Conservation (phyloP, 2,888 invertebrate genomes). For the Cerastis leucographa region DNA sequence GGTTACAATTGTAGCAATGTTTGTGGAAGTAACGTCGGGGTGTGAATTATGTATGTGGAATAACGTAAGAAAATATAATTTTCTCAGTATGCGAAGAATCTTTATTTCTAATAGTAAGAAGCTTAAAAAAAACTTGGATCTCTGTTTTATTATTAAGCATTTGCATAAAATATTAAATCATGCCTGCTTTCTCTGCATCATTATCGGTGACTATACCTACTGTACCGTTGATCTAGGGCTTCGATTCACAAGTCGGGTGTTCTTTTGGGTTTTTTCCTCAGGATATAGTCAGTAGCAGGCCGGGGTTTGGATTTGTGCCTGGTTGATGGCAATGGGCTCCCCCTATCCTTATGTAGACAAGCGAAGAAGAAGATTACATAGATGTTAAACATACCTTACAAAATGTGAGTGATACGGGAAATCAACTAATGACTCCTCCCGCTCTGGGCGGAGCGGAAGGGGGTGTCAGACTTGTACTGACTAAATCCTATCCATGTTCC, state of each 20-base stretch:
- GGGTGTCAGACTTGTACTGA: no score
- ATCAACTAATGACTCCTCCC: no score
- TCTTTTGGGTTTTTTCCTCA: neutral
- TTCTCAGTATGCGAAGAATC: neutral
- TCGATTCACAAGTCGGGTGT: neutral
- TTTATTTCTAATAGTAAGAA: neutral
- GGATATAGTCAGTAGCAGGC: neutral
- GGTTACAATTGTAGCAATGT: slow-evolving; percentile 54
- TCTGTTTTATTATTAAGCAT: neutral
- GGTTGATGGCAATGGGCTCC: neutral
- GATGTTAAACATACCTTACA: no score
- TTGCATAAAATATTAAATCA: neutral
- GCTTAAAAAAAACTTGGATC: neutral
- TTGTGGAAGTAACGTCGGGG: slow-evolving; percentile 22
- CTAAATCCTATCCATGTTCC: no score
- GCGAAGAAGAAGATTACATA: neutral
- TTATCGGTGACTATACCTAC: neutral
- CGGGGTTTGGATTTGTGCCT: neutral
- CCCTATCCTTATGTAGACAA: neutral
- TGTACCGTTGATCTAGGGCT: neutral
- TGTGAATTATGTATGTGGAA: slow-evolving; percentile 38
- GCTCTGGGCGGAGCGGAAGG: no score
- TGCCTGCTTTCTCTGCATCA: neutral
- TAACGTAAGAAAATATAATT: neutral
- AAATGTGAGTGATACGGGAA: no score